Conservation (phyloP, 2,888 invertebrate genomes). For the Polyploca ridens region DNA sequence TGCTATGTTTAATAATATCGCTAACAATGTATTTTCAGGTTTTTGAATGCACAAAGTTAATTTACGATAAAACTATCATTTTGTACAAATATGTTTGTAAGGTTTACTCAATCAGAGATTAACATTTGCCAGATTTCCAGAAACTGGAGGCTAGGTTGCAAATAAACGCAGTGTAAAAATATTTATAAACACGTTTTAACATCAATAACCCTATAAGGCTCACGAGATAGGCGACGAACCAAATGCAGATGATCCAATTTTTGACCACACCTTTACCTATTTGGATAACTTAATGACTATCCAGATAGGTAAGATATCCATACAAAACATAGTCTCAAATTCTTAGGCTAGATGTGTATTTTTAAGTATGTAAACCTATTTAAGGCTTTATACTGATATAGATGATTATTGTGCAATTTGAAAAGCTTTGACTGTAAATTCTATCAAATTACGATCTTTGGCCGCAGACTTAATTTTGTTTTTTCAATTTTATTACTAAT, state of each 20-base stretch:
- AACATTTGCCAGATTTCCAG: not conserved
- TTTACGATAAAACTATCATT: no score
- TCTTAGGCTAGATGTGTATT: not conserved
- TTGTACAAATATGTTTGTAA: no score
- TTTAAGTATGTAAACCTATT: not conserved
- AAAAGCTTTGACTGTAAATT: not conserved
- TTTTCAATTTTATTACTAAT: not conserved
- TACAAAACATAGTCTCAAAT: not conserved
- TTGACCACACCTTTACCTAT: constrained; percentile 4
- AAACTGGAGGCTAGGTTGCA: not conserved
- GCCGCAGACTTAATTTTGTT: not conserved
- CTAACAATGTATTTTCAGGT: not conserved
- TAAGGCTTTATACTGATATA: not conserved
- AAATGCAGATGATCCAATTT: constrained; percentile 2
- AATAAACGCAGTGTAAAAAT: not conserved
- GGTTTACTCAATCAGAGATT: not conserved
- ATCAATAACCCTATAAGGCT: not conserved
- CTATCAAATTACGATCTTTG: no score
- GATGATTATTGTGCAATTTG: not conserved
- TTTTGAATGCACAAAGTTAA: not conserved
- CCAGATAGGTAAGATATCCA: constrained; percentile 4
- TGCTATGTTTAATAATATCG: not conserved
- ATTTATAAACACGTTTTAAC: not conserved
- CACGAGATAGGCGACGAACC: not conserved
- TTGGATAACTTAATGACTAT: constrained; percentile 3